Conservation (phyloP, 2,888 invertebrate genomes). For the Drosophila affinis region DNA sequence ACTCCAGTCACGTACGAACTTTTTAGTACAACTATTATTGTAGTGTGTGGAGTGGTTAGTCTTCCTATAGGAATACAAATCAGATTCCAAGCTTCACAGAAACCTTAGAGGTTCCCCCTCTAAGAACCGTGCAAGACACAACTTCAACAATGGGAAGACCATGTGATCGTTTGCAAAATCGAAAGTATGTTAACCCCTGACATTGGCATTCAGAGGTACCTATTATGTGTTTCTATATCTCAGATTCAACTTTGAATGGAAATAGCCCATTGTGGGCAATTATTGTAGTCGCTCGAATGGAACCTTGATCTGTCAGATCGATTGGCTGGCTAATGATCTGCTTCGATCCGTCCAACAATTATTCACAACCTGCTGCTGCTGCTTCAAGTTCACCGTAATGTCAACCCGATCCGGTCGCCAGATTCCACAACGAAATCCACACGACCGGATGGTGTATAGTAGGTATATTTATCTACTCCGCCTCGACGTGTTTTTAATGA, state of each 20-base stretch:
- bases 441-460: constrained; percentile 24
- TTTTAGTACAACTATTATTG: constrained; percentile 22
- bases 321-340: constrained; percentile 58
- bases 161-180: not conserved
- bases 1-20: constrained; percentile 56
- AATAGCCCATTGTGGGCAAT: constrained; percentile 19
- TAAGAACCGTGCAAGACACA: not conserved
- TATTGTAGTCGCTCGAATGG: constrained; percentile 33
- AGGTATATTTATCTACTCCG: constrained; percentile 36
- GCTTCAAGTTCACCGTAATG: constrained; percentile 42
- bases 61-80: constrained; percentile 9
- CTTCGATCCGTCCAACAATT: constrained; percentile 45
- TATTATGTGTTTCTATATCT: constrained; percentile 6
- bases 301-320: constrained; percentile 64
- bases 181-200: constrained; percentile 32
- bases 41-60: not conserved
- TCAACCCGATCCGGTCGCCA: constrained; percentile 52
- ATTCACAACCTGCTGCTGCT: constrained; percentile 27
- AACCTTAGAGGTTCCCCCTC: not conserved
- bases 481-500: constrained; percentile 62
- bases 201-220: constrained; percentile 22
- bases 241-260: constrained; percentile 15
- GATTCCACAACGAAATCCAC: constrained; percentile 20
- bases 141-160: not conserved
- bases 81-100: not conserved